Evolutionary conservation across 2,113 vertebrate species (phyloP), one percentile per base, ranked within the genome.

Genomic region (Empidonax traillii): DNA sequence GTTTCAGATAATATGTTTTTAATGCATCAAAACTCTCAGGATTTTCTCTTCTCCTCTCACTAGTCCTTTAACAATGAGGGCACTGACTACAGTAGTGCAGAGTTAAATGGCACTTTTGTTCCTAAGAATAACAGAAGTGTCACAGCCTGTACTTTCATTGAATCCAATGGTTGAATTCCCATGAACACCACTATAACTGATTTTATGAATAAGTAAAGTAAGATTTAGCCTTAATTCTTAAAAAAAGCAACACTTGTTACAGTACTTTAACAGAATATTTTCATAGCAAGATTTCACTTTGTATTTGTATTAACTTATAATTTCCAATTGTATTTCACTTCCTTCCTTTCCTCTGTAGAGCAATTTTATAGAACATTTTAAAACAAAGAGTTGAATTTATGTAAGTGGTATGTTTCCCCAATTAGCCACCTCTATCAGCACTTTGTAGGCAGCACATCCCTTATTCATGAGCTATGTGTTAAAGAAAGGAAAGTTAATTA

Each of bases 381-480:
- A 92, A 84, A 73, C 18, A 68, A 80, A 72, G 37, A 87, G 49
- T 0, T 73, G 13, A 44, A 52, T 81, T 92, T 94, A 43, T 91
- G 24, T 52, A 56, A 86, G 30, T 46, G 25, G 8, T 56, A 14
- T 69, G 25, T 74, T 94, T 90, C 58, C 89, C 71, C 25, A 56
- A 37, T 66, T 73, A 85, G 63, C 61, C 89, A 68, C 7, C 23
- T 53, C 25, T 62, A 30, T 51, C 89, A 92, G 67, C 66, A 56
- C 73, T 96, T 71, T 86, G 20, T 94, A 95, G 71, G 63, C 68
- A 94, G 46, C 2, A 10, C 77, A 73, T 94, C 68, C 49, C 47
- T 94, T 96, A 95, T 96, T 97, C 91, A 93, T 96, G 80, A 94
- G 12, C 68, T 69, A 44, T 75, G 61, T 82, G 67, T 94, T 97